Evolutionary conservation across 2,113 vertebrate genomes (phyloP), one percentile per base, ranked within the genome.

Genomic region (Entosphenus tridentatus): DNA sequence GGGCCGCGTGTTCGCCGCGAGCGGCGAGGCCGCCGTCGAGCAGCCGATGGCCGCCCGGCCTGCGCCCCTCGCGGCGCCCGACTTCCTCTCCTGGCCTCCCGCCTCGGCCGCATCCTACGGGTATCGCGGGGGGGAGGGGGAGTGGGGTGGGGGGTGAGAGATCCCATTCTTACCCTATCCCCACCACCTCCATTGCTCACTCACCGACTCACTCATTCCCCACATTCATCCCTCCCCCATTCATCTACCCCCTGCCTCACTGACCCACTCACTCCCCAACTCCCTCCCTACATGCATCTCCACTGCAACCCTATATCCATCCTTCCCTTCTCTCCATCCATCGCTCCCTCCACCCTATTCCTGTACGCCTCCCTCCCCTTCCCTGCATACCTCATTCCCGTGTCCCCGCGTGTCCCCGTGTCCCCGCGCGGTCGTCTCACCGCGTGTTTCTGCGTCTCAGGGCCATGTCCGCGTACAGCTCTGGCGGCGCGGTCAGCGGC

Each of bases 1-100:
- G 70, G 92, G 91, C 3, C 85, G 95, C 59, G 88, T 97, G 75
- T 95, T 95, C 73, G 89, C 93, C 13, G 96, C 93, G 82, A 90
- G 89, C 13, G 90, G 93, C 72, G 93, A 96, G 0, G 87, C 88
- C 0, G 92, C 89, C 0, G 88, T 96, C 81, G 93, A 97, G 78
- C 91, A 96, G 80, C 93, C 93, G 8, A 95, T 97, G 7, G 89
- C 95, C 10, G 89, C 93, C 2, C 86, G 91, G 1, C 93, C 91
- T 1, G 91, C 93, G 2, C 91, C 90, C 0, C 83, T 89, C 57
- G 87, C 91, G 56, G 92, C 88, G 2, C n/a, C n/a, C 8, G 91
- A 97, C 74, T 95, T 95, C 80, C 84, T 96, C 69, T 95, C 89
- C 80, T 97, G 93, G 93, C 91, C 91, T 57, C 87, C 86, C 0